Conservation (phyloP, 2,797 vertebrate genomes). For the Petrocephalus sullivani region DNA sequence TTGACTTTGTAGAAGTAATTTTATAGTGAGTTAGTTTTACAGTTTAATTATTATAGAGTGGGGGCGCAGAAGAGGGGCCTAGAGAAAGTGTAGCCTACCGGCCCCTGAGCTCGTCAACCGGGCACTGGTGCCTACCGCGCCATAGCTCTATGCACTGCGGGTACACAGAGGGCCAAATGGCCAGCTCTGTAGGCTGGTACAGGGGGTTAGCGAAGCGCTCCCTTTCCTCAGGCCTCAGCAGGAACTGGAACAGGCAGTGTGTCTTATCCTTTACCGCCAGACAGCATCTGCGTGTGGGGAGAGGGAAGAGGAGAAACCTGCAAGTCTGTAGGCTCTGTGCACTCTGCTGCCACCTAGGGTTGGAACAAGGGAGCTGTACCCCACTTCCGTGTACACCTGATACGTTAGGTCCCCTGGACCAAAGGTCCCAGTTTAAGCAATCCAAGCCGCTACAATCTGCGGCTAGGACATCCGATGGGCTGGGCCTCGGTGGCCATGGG, state of each 20-base stretch:
- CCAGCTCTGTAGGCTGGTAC: conserved; percentile 63
- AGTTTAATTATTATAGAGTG: not conserved
- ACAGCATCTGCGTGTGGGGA: conserved; percentile 51
- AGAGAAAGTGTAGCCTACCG: not conserved
- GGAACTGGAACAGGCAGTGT: conserved; percentile 71
- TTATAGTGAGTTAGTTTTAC: not conserved
- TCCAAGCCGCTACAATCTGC: not conserved
- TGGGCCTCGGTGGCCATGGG: not conserved
- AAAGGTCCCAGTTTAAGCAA: too few species aligned
- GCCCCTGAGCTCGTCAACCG: not conserved
- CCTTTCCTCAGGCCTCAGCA: conserved; percentile 54
- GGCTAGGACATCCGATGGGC: not conserved
- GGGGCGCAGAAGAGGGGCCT: too few species aligned
- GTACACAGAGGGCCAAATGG: conserved; percentile 82
- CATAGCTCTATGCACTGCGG: conserved; percentile 80
- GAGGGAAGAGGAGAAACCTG: not conserved
- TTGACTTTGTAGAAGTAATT: not conserved
- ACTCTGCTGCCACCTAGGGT: not conserved
- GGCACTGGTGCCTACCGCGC: conserved; percentile 59
- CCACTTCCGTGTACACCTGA: not conserved
- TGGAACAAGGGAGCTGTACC: not conserved
- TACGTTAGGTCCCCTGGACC: too few species aligned
- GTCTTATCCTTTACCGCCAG: conserved; percentile 69
- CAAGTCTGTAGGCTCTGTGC: not conserved
- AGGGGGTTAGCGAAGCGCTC: conserved; percentile 66